Conservation (phyloP, 2,113 vertebrate species). For the Beaufortia kweichowensis region DNA sequence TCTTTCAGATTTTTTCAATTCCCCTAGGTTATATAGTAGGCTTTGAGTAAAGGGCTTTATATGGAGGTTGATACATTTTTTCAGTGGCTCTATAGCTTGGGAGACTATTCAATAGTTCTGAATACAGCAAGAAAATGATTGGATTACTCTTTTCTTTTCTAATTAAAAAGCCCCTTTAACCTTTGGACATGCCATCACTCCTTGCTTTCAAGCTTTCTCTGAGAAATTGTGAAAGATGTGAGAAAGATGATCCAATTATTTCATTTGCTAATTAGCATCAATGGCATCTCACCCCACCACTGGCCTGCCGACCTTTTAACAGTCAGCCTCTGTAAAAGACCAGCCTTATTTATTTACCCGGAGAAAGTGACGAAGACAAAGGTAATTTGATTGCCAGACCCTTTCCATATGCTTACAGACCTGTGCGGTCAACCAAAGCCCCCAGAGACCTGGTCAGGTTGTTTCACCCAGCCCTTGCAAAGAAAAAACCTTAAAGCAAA, state of each 20-base stretch:
- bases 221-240: slow-evolving; percentile 57
- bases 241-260: slow-evolving; percentile 63
- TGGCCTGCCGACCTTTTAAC: slow-evolving; percentile 43
- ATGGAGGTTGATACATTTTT: slow-evolving; percentile 8
- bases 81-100: slow-evolving; percentile 13
- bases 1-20: background rate
- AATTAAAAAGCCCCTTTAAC: slow-evolving; percentile 34
- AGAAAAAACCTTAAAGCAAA: slow-evolving; percentile 62
- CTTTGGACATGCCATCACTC: slow-evolving; percentile 25
- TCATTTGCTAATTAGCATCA: slow-evolving; percentile 64
- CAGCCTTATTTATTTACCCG: slow-evolving; percentile 41
- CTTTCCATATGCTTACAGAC: slow-evolving; percentile 57
- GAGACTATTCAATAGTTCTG: slow-evolving; percentile 34
- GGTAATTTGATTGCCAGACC: slow-evolving; percentile 60
- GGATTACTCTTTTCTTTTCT: slow-evolving; percentile 47
- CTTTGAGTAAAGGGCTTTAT: too few species aligned
- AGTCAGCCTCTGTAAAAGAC: slow-evolving; percentile 48
- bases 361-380: slow-evolving; percentile 55
- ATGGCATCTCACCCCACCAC: slow-evolving; percentile 45
- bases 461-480: slow-evolving; percentile 51
- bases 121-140: slow-evolving; percentile 53
- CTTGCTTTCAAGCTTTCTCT: slow-evolving; percentile 40
- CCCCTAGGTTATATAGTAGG: too few species aligned
- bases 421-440: slow-evolving; percentile 45
- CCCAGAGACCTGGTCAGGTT: slow-evolving; percentile 41